These are phyloP conservation scores for Sthenelais limicola DNA, from an alignment of 2,888 invertebrate species.

Conservation along the genomic window DNA sequence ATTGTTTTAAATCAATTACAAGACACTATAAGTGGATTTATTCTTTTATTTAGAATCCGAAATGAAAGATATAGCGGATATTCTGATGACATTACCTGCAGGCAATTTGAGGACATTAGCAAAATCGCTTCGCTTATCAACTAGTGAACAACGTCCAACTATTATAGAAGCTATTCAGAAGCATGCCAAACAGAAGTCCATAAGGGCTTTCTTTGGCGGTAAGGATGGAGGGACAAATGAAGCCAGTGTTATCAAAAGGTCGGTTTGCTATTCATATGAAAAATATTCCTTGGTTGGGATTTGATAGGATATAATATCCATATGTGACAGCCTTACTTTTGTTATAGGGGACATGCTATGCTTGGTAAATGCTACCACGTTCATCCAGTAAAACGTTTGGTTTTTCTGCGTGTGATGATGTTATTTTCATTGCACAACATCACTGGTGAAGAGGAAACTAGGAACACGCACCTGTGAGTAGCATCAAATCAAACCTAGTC, in stretches of 20 bases:
- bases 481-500: conserved; percentile 42
- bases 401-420: conserved; percentile 73
- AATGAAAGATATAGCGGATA: conserved; percentile 62
- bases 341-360: conserved; percentile 55
- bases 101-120: conserved; percentile 70
- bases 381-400: conserved; percentile 61
- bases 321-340: too few relatives aligned
- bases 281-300: too few relatives aligned
- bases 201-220: conserved; percentile 60
- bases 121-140: conserved; percentile 64
- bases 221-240: conserved; percentile 18
- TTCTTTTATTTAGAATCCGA: conserved; percentile 42
- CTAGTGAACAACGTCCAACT: conserved; percentile 55
- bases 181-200: conserved; percentile 65
- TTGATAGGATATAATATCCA: too few relatives aligned
- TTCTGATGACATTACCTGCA: conserved; percentile 67
- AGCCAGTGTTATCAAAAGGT: conserved; percentile 17
- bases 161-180: conserved; percentile 66
- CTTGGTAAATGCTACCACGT: conserved; percentile 71
- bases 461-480: conserved; percentile 32
- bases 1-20: too few relatives aligned
- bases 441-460: conserved; percentile 65
- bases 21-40: not conserved
- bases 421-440: conserved; percentile 71
- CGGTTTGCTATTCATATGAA: too few relatives aligned